Base-by-base conservation (phyloP, 2,888 invertebrate species). In the Oxyscelio sp. region DNA sequence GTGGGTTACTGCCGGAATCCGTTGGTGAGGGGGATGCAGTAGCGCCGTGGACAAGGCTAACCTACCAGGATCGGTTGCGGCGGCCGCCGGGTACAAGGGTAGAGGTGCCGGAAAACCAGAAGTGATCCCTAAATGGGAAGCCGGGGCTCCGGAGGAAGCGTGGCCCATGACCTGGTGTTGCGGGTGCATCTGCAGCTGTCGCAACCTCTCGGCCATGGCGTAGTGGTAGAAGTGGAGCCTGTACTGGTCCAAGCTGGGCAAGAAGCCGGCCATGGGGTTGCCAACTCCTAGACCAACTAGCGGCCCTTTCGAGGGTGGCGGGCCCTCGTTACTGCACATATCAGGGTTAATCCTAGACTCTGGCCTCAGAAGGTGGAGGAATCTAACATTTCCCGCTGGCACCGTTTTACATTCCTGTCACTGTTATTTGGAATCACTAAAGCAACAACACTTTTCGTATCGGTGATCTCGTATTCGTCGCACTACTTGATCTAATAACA, bases 151-250 rank as follows among this genome's bases (percentile, higher is more conserved):
- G 90, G 92, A 80, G 90, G 95, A 91, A 91, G 92, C 89, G 50
- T 92, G 92, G n/a, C 90, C 90, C 8, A 91, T 90, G 19, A 90
- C 89, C 27, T 91, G 91, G 87, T 91, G 92, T 77, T 93, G 92
- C 1, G 92, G 92, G 80, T 91, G 94, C 59, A 92, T 89, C 85
- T 91, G 95, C 70, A 95, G 95, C 5, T 95, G 94, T 31, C 98
- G 27, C 9, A 27, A 27, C 6, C 27, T 27, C 92, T 98, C 98
- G 8, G 97, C 97, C 93, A 98, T 96, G 68, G 98, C 98, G 94
- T 98, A 98, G 94, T 98, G 98, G 94, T 98, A 98, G 0, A 98
- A 95, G 91, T 98, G 98, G 3, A 98, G 94, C 5, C 98, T 96
- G 93, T 98, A 98, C 92, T 98, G 97, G 91, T 98, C 98, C 85